These are phyloP conservation scores for Oscheius sp. DNA, from an alignment of 1,140 invertebrate species.

Conservation along the genomic window DNA sequence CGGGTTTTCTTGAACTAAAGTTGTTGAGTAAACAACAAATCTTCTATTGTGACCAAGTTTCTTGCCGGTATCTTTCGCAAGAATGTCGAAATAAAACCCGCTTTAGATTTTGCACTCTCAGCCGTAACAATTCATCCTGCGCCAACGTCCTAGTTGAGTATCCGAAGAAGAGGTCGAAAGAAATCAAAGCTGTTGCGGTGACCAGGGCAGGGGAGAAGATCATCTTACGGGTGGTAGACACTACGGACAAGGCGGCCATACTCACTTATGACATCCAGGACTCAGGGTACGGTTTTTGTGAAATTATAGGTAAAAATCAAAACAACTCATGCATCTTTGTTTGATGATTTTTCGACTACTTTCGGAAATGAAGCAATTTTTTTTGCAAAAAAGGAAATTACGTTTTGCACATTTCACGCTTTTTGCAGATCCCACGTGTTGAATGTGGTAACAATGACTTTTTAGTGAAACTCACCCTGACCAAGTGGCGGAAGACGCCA, in stretches of 20 bases:
- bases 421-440: too few species aligned
- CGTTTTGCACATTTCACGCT: too few species aligned
- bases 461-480: background rate
- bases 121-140: background rate
- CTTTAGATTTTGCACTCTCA: conserved; percentile 16
- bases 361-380: too few species aligned
- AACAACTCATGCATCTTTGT: too few species aligned
- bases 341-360: background rate
- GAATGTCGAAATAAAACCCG: background rate
- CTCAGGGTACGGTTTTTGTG: background rate
- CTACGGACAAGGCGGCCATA: background rate
- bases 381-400: too few species aligned
- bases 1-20: background rate
- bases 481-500: background rate
- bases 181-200: background rate
- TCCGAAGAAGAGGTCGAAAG: background rate
- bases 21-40: conserved; percentile 9
- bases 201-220: background rate
- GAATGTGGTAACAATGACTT: too few species aligned
- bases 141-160: background rate
- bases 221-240: background rate
- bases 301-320: too few species aligned
- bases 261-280: background rate
- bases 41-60: conserved; percentile 9
- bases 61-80: background rate